A percentile compares a stretch with the other conserved stretches of the same genome.
phyloP scores from a whole-genome alignment of 2,888 invertebrate species.

The Pemphredon lugubris region DNA sequence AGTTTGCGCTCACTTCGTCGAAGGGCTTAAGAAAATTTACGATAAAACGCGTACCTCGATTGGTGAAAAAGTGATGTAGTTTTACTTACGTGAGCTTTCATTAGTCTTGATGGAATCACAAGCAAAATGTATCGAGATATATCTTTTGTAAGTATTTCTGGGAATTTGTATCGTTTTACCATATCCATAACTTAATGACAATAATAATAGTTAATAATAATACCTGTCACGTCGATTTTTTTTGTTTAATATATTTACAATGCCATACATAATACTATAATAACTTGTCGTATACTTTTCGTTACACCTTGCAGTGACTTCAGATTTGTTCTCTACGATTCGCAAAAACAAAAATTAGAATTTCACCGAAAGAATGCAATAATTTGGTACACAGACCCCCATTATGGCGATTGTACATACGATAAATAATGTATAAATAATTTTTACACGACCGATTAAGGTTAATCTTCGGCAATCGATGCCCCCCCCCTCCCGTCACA shows the following conservation, averaged over 20 bases:
- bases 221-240: conserved; percentile 60
- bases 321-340: conserved; percentile 31
- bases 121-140: conserved; percentile 3
- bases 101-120: conserved; percentile 7
- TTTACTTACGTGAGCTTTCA: too few species aligned
- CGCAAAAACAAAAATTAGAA: conserved; percentile 3
- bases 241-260: conserved; percentile 75
- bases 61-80: too few species aligned
- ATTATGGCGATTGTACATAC: too few species aligned
- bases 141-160: too few species aligned
- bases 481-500: conserved; percentile 3
- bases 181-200: conserved; percentile 39
- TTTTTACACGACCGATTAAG: not conserved
- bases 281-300: conserved; percentile 77
- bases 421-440: not conserved
- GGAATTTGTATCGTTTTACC: conserved; percentile 17
- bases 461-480: not conserved
- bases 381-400: too few species aligned
- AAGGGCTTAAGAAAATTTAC: too few species aligned
- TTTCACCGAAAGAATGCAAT: not conserved
- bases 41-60: too few species aligned
- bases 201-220: conserved; percentile 53
- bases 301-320: conserved; percentile 57
- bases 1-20: too few species aligned
- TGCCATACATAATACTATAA: conserved; percentile 73